Conservation (phyloP, 2,888 invertebrate species). For the Drosophila cyrtoloma region DNA sequence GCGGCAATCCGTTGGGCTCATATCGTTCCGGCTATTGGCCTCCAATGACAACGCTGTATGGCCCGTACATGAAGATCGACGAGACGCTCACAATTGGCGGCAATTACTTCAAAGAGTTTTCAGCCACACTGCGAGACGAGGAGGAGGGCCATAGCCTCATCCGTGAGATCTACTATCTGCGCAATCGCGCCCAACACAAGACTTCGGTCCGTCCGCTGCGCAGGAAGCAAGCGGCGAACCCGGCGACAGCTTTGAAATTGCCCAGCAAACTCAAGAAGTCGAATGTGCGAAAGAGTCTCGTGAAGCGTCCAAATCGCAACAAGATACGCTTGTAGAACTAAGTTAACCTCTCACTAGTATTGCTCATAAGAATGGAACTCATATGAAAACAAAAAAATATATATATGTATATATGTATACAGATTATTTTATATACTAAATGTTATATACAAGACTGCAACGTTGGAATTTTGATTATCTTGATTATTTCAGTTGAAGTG, state of each 20-base stretch:
- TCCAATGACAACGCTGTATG: slow-evolving; percentile 83
- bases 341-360: slow-evolving; percentile 12
- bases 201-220: slow-evolving; percentile 39
- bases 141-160: slow-evolving; percentile 73
- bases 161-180: slow-evolving; percentile 76
- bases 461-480: background rate
- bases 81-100: slow-evolving; percentile 79
- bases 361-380: slow-evolving; percentile 12
- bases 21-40: slow-evolving; percentile 82
- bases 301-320: slow-evolving; percentile 72
- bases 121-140: slow-evolving; percentile 81
- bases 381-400: background rate
- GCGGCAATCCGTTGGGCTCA: slow-evolving; percentile 81
- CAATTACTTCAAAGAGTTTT: slow-evolving; percentile 84
- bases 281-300: slow-evolving; percentile 61
- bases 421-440: background rate
- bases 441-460: background rate
- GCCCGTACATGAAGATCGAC: slow-evolving; percentile 85
- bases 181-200: slow-evolving; percentile 59
- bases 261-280: slow-evolving; percentile 38
- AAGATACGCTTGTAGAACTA: slow-evolving; percentile 64
- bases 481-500: background rate
- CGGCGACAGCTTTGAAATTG: slow-evolving; percentile 6
- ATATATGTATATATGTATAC: background rate
- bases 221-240: slow-evolving; percentile 30